Evolutionary conservation across 1,140 invertebrate genomes (phyloP).

Genomic region (Drosophila teissieri): DNA sequence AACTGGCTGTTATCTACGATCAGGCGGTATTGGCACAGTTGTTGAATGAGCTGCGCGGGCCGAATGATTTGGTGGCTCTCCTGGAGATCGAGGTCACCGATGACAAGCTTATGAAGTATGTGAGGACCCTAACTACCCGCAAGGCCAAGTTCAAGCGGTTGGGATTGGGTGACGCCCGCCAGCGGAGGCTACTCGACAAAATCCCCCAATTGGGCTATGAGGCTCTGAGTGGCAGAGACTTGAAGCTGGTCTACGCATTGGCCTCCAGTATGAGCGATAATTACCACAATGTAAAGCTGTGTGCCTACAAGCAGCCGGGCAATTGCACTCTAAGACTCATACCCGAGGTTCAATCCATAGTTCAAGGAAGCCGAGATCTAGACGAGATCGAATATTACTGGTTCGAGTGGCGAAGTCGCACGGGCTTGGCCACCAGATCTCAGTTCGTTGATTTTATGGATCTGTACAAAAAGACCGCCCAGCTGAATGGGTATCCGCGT

Average conservation of each 20-base stretch:
- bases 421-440: slow-evolving; percentile 47
- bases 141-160: slow-evolving; percentile 60
- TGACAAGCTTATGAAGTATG: slow-evolving; percentile 51
- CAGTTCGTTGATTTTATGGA: slow-evolving; percentile 70
- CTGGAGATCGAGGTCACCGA: slow-evolving; percentile 62
- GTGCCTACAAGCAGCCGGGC: slow-evolving; percentile 56
- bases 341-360: slow-evolving; percentile 65
- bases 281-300: slow-evolving; percentile 60
- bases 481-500: slow-evolving; percentile 59
- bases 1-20: slow-evolving; percentile 64
- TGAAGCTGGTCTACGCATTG: slow-evolving; percentile 47
- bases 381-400: slow-evolving; percentile 80
- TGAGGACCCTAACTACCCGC: slow-evolving; percentile 22
- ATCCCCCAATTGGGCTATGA: slow-evolving; percentile 61
- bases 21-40: slow-evolving; percentile 58
- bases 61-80: slow-evolving; percentile 54
- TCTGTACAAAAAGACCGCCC: slow-evolving; percentile 71
- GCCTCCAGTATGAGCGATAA: slow-evolving; percentile 68
- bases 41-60: slow-evolving; percentile 60
- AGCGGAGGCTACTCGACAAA: slow-evolving; percentile 47
- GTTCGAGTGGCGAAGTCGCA: slow-evolving; percentile 68
- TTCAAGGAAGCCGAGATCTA: slow-evolving; percentile 57
- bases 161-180: slow-evolving; percentile 32
- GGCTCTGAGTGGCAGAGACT: slow-evolving; percentile 33
- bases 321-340: slow-evolving; percentile 67